Evolutionary conservation across 2,888 invertebrate genomes (phyloP), one percentile per base, ranked within the genome.

Genomic region (Alcis repandata): DNA sequence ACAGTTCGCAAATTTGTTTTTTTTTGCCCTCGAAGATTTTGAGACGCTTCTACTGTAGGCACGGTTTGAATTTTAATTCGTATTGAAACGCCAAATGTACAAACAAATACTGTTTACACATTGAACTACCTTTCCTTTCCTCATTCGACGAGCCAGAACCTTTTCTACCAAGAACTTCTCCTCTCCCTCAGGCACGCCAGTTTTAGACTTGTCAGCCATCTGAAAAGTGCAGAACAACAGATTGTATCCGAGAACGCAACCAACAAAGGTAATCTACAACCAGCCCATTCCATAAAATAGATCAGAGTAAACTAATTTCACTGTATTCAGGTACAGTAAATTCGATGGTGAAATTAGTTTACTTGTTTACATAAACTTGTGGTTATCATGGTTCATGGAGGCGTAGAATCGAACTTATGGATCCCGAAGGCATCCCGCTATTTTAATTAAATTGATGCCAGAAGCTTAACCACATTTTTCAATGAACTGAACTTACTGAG

Each of bases 151-250:
- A 83, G 98, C 98, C 59, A 98, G 93, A 9, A 98, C 98, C 85
- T 97, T 98, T 84, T 98, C 98, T 0, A 99, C 98, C 13, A 97
- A 97, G 83, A 96, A 98, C 84, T 98, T 97, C 81, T 98, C 98
- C 78, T 97, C 96, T 15, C 94, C 94, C 77, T 96, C 96, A 41
- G 95, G 93, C 72, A 95, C 95, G 57, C 91, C 90, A 48, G 88
- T 90, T 38, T 89, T 88, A 65, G 89, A 89, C 69, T 91, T 92
- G 17, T 92, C 92, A 63, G 92, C 90, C 92, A 93, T 93, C 74
- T 69, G 74, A 33, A 53, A 64, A 52, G 52, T 48, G 9, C 9
- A 48, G n/a, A 48, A n/a, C 9, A 45, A 4, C 22, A 8, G 7
- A 59, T 27, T 56, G 19, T 56, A 45, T 19, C 32, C 45, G 15